Conservation (phyloP, 2,797 vertebrate genomes). For the Diceros bicornis region DNA sequence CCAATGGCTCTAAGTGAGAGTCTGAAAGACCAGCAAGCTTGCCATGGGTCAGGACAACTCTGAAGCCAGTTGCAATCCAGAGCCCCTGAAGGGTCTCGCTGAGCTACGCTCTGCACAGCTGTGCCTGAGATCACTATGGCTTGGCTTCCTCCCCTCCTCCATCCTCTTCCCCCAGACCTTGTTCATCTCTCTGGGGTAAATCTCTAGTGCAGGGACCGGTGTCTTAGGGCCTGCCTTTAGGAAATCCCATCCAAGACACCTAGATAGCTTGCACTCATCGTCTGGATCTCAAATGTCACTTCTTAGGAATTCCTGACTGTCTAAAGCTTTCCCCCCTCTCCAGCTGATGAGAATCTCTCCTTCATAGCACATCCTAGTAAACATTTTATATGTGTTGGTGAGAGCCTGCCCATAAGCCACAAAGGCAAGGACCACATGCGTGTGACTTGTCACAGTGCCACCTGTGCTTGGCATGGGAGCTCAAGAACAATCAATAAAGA, state of each 20-base stretch:
- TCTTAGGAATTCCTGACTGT: neutral
- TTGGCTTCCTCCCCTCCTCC: neutral
- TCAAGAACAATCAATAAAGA: neutral
- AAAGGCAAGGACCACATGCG: neutral
- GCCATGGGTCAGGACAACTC: neutral
- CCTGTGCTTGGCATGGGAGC: neutral
- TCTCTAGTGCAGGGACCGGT: neutral
- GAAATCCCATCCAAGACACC: neutral
- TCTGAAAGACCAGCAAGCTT: neutral
- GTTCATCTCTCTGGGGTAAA: neutral
- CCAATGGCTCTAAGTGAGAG: neutral
- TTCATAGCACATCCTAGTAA: neutral
- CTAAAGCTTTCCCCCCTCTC: neutral
- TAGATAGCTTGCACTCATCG: neutral
- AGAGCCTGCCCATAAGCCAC: neutral
- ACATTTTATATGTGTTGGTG: neutral
- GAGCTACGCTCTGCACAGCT: neutral
- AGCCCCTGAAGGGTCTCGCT: neutral
- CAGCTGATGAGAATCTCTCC: neutral
- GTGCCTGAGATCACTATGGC: neutral
- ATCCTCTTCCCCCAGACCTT: neutral
- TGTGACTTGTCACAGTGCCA: neutral
- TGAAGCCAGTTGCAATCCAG: neutral
- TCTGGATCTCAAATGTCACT: slow-evolving; percentile 35
- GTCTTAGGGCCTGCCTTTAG: neutral